phyloP scores from a whole-genome alignment of 2,888 invertebrate genomes.

The Zygothrica quintamaculata region DNA sequence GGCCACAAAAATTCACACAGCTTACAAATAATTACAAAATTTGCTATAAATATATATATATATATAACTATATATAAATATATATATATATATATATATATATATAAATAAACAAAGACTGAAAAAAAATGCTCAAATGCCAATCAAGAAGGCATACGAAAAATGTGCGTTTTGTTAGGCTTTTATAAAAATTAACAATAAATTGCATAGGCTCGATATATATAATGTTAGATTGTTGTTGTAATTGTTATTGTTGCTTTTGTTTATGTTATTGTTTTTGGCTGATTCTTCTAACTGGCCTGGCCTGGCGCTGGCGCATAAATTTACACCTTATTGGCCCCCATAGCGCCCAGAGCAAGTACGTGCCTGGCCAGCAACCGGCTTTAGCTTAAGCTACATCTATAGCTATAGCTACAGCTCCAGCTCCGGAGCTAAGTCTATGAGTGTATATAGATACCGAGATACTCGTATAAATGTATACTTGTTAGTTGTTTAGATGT shows the following conservation, averaged over 20 bases:
- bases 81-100: neutral
- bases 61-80: neutral
- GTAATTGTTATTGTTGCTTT: constrained; percentile 37
- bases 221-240: constrained; percentile 55
- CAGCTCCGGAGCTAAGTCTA: too few relatives aligned
- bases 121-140: constrained; percentile 43
- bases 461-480: constrained; percentile 20
- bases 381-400: neutral
- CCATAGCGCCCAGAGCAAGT: constrained; percentile 76
- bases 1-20: constrained; percentile 80
- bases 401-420: too few relatives aligned
- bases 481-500: constrained; percentile 23
- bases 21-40: constrained; percentile 74
- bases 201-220: constrained; percentile 69
- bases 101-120: constrained; percentile 10
- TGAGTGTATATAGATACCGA: too few relatives aligned
- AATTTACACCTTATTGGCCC: constrained; percentile 84
- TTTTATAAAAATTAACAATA: constrained; percentile 68
- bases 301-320: constrained; percentile 58
- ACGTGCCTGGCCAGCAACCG: constrained; percentile 50
- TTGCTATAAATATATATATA: constrained; percentile 22
- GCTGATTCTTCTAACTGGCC: constrained; percentile 42
- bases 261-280: constrained; percentile 37
- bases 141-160: constrained; percentile 62
- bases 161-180: constrained; percentile 68